phyloP scores from a whole-genome alignment of 2,113 vertebrate genomes.

The Poeciliopsis occidentalis region DNA sequence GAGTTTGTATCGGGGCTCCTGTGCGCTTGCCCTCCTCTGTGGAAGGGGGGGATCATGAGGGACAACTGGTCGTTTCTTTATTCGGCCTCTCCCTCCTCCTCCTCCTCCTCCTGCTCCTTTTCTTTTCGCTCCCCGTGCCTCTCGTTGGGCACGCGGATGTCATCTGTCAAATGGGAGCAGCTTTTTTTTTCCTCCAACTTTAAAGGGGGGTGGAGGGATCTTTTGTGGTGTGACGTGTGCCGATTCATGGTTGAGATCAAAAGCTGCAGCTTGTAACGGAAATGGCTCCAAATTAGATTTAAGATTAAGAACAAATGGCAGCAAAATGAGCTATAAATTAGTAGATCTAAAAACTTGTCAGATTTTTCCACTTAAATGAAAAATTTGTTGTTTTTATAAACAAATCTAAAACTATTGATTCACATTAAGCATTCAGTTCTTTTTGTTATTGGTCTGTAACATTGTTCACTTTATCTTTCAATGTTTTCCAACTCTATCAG shows the following conservation, averaged over 20 bases:
- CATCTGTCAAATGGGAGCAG: conserved; percentile 76
- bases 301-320: conserved; percentile 7
- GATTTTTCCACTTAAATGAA: neutral
- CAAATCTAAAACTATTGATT: neutral
- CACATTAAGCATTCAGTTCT: neutral
- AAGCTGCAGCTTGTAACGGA: conserved; percentile 33
- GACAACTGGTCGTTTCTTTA: conserved; percentile 80
- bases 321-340: neutral
- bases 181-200: conserved; percentile 19
- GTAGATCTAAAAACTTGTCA: neutral
- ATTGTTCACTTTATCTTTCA: too few species aligned
- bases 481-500: too few species aligned
- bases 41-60: conserved; percentile 79
- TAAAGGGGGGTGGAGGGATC: neutral
- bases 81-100: conserved; percentile 25
- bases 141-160: conserved; percentile 73
- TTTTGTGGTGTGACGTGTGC: conserved; percentile 60
- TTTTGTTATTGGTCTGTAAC: too few species aligned
- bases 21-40: conserved; percentile 61
- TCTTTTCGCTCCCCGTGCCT: conserved; percentile 31
- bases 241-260: conserved; percentile 52
- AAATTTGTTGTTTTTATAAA: too few species aligned
- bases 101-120: conserved; percentile 35
- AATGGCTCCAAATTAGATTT: conserved; percentile 17
- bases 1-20: conserved; percentile 80